Evolutionary conservation across 2,888 invertebrate genomes (phyloP), one percentile per base, ranked within the genome.

Genomic region (Orthosia incerta): DNA sequence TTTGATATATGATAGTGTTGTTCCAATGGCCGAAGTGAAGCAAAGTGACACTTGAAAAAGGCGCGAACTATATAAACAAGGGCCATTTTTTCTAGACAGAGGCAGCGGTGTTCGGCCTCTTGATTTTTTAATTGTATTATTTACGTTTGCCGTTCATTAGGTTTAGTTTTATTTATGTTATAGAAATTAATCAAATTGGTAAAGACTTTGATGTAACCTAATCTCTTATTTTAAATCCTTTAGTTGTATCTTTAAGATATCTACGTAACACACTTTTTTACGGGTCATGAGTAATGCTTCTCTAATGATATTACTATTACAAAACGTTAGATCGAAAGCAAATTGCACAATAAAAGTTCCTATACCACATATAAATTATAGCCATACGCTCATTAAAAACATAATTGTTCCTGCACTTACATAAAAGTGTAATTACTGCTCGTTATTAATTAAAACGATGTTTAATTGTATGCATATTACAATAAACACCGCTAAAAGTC

Each of bases 31-130:
- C 93, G 94, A 94, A 95, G 93, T 80, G 81, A 65, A 94, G 94
- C 93, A 94, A 95, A 96, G 95, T 95, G 96, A 95, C 95, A 95
- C 95, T 96, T 94, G 95, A 95, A 95, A 95, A 95, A 94, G 95
- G 95, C 95, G 95, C 94, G 93, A 96, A 95, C 93, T 92, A 93
- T 93, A 93, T 95, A 95, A 95, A 95, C 95, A 95, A 87, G 88
- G 88, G 87, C 86, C 76, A 91, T 91, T 87, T 91, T 93, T 92
- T 90, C 89, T 91, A 91, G 86, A 93, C 93, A 94, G 92, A 89
- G 91, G 81, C 88, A 75, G 79, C 86, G 86, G 80, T 88, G 87
- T 90, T 90, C 84, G 74, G 77, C 82, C 83, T 79, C 72, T 84
- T 88, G 83, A 80, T 68, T 81, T 70, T 76, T 79, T 71, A 77